Conservation (phyloP, 2,888 invertebrate species). For the Mamestra brassicae region DNA sequence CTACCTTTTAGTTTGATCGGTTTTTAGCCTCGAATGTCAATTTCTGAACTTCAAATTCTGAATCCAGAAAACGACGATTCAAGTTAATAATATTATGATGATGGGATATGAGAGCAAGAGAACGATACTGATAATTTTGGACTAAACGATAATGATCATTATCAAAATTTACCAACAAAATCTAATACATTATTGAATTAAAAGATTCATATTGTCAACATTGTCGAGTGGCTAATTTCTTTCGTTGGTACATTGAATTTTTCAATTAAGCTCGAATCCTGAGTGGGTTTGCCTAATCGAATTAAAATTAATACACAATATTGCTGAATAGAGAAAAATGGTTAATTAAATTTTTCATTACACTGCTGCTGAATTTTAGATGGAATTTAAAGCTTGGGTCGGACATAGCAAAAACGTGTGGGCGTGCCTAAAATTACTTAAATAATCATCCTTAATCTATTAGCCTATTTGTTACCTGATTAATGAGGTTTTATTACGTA, state of each 20-base stretch:
- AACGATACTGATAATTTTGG: no score
- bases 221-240: conserved; percentile 24
- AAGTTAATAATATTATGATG: no score
- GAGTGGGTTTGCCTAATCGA: conserved; percentile 52
- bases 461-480: neutral
- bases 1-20: no score
- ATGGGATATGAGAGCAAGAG: no score
- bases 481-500: no score
- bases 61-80: no score
- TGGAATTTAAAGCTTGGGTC: conserved; percentile 20
- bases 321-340: conserved; percentile 43
- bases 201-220: conserved; percentile 12
- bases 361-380: conserved; percentile 21
- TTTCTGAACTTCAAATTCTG: no score
- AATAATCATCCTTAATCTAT: neutral
- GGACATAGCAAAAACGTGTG: neutral
- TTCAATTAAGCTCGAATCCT: conserved; percentile 50
- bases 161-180: neutral
- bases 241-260: conserved; percentile 34
- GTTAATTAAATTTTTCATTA: conserved; percentile 51
- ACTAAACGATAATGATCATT: neutral
- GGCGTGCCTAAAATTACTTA: neutral
- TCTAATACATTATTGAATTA: neutral
- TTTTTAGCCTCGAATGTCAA: no score
- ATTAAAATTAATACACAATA: conserved; percentile 53